Conservation (phyloP, 2,113 vertebrate species). For the Regulus satrapa region DNA sequence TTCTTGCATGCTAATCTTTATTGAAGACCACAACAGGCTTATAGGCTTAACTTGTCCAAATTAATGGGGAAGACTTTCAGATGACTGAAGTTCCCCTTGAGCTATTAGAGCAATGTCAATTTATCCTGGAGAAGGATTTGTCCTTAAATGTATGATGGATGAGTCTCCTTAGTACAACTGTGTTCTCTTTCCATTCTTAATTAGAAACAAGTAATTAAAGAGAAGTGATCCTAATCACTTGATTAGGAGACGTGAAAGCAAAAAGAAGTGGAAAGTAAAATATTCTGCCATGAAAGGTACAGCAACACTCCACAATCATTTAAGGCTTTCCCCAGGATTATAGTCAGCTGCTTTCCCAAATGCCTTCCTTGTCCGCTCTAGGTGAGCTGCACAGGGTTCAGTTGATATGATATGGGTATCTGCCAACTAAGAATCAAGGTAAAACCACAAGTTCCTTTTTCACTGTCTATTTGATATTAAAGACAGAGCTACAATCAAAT, state of each 20-base stretch:
- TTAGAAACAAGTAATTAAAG: not conserved
- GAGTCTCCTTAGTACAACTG: not conserved
- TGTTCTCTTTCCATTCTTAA: not conserved
- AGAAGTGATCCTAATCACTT: not conserved
- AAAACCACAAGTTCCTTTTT: not conserved
- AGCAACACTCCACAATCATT: not conserved
- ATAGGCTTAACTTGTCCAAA: not conserved
- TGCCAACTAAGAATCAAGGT: not conserved
- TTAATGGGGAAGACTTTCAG: not conserved
- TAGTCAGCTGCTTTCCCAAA: not conserved
- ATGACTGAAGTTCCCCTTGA: not conserved
- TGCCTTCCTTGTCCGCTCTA: not conserved
- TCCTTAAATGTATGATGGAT: not conserved
- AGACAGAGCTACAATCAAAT: not conserved
- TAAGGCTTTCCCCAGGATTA: not conserved
- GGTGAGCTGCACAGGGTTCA: rapidly evolving
- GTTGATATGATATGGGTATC: not conserved
- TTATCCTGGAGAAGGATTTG: not conserved
- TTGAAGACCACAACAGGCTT: not conserved
- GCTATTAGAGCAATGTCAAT: not conserved
- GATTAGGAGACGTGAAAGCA: not conserved
- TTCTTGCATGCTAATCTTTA: not conserved
- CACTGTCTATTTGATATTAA: not conserved
- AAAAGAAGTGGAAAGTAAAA: not conserved
- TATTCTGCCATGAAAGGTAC: not conserved